Evolutionary conservation across 2,888 invertebrate species (phyloP).

Genomic region (Sphecodes monilicornis): DNA sequence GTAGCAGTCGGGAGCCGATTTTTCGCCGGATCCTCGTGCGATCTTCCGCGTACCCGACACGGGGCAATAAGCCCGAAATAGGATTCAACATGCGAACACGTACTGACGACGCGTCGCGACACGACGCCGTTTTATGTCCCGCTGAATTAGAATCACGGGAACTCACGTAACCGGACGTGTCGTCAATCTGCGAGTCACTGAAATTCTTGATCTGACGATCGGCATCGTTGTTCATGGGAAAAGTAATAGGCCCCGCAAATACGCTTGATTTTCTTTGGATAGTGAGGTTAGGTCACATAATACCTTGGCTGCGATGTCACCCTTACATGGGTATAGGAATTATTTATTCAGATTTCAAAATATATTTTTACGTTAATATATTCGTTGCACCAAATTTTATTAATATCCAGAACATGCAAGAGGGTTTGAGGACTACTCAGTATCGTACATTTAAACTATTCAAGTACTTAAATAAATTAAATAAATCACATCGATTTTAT

Average conservation of each 20-base stretch:
- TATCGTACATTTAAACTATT: too few relatives aligned
- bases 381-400: too few relatives aligned
- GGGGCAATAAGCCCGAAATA: neutral
- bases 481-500: too few relatives aligned
- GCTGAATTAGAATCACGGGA: slow-evolving; percentile 54
- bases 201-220: neutral
- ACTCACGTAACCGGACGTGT: slow-evolving; percentile 57
- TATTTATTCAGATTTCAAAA: too few relatives aligned
- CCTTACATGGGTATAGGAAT: too few relatives aligned
- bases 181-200: neutral
- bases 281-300: neutral
- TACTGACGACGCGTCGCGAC: neutral
- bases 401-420: too few relatives aligned
- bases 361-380: too few relatives aligned
- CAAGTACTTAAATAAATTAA: too few relatives aligned
- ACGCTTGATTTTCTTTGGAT: neutral
- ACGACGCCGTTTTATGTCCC: neutral
- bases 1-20: neutral
- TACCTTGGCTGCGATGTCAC: too few relatives aligned
- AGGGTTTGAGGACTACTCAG: too few relatives aligned
- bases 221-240: too few relatives aligned
- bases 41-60: neutral
- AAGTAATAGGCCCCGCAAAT: neutral
- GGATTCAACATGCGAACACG: slow-evolving; percentile 3
- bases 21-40: neutral